phyloP scores from a whole-genome alignment of 2,888 invertebrate genomes.

The Callosobruchus maculatus region DNA sequence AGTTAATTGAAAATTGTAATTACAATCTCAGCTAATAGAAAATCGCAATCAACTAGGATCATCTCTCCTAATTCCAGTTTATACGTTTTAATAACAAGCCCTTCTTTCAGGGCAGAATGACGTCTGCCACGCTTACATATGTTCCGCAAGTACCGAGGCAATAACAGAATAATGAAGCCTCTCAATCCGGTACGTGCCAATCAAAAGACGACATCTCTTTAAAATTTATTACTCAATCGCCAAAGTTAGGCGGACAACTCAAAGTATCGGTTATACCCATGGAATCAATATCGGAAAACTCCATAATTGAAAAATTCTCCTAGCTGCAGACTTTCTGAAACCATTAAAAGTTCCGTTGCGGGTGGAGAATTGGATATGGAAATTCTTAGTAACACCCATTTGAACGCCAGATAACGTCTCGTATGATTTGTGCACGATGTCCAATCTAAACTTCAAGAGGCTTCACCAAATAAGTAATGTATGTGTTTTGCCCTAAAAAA shows the following conservation, averaged over 20 bases:
- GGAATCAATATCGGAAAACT: not conserved
- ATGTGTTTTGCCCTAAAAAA: too few species aligned
- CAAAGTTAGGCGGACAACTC: not conserved
- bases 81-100: too few species aligned
- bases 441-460: not conserved
- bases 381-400: not conserved
- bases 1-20: too few species aligned
- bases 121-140: too few species aligned
- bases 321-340: not conserved
- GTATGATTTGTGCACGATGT: not conserved
- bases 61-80: too few species aligned
- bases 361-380: not conserved
- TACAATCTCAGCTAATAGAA: too few species aligned
- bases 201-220: not conserved
- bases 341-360: not conserved
- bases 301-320: not conserved
- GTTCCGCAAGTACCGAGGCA: not conserved
- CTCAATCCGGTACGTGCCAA: not conserved
- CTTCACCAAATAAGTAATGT: not conserved
- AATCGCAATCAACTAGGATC: too few species aligned
- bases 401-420: not conserved
- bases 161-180: not conserved
- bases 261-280: not conserved
- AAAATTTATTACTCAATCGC: not conserved
- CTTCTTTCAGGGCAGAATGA: too few species aligned